Evolutionary conservation across 2,113 vertebrate species (phyloP).

Genomic region (Paedocypris sp.): DNA sequence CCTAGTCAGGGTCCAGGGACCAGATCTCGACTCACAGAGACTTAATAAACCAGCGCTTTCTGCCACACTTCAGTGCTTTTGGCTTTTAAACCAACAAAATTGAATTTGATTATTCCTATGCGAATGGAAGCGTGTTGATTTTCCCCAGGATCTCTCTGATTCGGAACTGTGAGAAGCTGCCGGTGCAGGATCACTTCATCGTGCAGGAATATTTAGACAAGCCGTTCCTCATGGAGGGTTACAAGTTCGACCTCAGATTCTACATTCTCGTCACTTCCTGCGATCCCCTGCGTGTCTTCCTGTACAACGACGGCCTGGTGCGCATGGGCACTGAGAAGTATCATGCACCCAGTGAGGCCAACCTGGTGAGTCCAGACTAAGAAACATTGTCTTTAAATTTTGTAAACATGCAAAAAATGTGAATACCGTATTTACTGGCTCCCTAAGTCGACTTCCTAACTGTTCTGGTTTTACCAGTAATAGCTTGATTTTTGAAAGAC

Average conservation of each 20-base stretch:
- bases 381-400: no score
- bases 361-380: slow-evolving; percentile 96
- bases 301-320: slow-evolving; percentile 94
- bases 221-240: slow-evolving; percentile 95
- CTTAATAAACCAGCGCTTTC: slow-evolving; percentile 25
- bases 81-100: background rate
- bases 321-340: slow-evolving; percentile 98
- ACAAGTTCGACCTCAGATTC: slow-evolving; percentile 95
- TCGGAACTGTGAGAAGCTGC: slow-evolving; percentile 93
- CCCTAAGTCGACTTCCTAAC: no score
- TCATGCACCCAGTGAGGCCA: slow-evolving; percentile 83
- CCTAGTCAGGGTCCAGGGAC: slow-evolving; percentile 32
- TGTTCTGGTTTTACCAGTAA: no score
- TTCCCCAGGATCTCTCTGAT: slow-evolving; percentile 84
- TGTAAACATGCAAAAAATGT: no score
- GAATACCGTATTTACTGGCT: no score
- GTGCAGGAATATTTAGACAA: slow-evolving; percentile 98
- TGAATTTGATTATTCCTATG: background rate
- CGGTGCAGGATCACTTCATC: slow-evolving; percentile 92
- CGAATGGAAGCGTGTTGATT: background rate
- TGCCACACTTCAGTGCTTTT: background rate
- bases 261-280: slow-evolving; percentile 97
- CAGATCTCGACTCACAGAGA: slow-evolving; percentile 38
- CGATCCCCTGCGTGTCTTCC: slow-evolving; percentile 89
- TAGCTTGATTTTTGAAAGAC: no score